These are phyloP conservation scores for Loriculus beryllinus DNA, from an alignment of 2,797 vertebrate genomes.

Conservation along the genomic window DNA sequence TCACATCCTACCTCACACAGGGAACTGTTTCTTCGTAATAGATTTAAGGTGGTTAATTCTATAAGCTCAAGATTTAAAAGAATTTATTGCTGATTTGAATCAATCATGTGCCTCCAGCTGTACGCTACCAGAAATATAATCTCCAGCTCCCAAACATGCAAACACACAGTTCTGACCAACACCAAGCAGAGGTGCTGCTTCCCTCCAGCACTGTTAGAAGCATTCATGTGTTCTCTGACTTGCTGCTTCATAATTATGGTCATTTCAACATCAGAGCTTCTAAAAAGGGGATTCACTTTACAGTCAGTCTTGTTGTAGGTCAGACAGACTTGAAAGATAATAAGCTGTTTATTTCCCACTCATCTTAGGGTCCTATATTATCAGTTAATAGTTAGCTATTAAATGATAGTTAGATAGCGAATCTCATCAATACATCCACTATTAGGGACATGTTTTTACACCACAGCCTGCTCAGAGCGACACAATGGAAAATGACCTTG, in stretches of 20 bases:
- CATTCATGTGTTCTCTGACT: fast-evolving
- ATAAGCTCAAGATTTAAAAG: conserved; percentile 37
- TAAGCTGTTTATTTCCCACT: neutral
- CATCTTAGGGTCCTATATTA: neutral
- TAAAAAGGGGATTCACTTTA: neutral
- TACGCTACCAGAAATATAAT: neutral
- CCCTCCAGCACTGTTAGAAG: neutral
- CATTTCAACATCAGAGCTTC: neutral
- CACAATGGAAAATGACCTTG: neutral
- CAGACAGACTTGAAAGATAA: neutral
- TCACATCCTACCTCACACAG: neutral
- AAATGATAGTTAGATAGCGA: neutral
- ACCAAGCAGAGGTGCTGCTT: neutral
- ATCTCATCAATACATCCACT: neutral
- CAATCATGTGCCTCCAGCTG: conserved; percentile 23
- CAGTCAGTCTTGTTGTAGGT: neutral
- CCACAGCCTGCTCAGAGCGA: neutral
- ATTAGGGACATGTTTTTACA: neutral
- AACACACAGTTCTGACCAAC: neutral
- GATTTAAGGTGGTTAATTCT: conserved; percentile 49
- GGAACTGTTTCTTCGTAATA: neutral
- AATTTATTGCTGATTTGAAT: conserved; percentile 20
- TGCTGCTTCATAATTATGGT: neutral
- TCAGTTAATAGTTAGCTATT: neutral
- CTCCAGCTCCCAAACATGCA: neutral